A percentile compares a stretch with the other conserved stretches of the same genome.
phyloP scores from a whole-genome alignment of 1,140 invertebrate genomes.

The Eueides isabella region DNA sequence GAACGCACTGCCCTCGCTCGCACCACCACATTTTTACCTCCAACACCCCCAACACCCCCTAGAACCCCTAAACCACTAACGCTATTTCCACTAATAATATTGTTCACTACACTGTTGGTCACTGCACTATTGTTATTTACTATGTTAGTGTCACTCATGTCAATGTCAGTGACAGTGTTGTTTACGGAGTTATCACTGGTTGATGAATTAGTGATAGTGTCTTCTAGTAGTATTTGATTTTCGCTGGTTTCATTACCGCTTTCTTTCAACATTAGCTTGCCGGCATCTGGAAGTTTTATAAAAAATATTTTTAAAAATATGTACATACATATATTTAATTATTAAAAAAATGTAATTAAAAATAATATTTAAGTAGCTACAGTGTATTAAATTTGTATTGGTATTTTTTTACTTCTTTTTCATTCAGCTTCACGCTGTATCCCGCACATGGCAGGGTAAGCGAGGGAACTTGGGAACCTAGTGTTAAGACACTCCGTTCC shows the following conservation, averaged over 20 bases:
- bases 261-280: constrained; percentile 66
- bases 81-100: constrained; percentile 1
- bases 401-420: too few species aligned
- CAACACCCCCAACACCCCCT: background rate
- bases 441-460: too few species aligned
- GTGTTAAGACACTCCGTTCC: too few species aligned
- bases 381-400: too few species aligned
- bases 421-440: too few species aligned
- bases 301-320: background rate
- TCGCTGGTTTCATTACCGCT: constrained; percentile 35
- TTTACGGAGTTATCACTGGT: background rate
- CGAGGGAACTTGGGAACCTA: too few species aligned
- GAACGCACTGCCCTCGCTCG: background rate
- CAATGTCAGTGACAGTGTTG: constrained; percentile 5
- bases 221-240: background rate
- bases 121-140: constrained; percentile 4
- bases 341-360: too few species aligned
- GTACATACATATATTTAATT: too few species aligned
- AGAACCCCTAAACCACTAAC: background rate
- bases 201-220: background rate
- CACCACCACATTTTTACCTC: background rate
- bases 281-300: constrained; percentile 52
- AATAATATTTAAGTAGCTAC: too few species aligned
- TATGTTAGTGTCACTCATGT: constrained; percentile 10
- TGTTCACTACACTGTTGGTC: background rate